Percentiles rank a stretch among this genome's conserved stretches.
These are phyloP conservation scores for Hirtodrosophila duncani DNA, from an alignment of 2,888 invertebrate genomes.

Conservation along the genomic window DNA sequence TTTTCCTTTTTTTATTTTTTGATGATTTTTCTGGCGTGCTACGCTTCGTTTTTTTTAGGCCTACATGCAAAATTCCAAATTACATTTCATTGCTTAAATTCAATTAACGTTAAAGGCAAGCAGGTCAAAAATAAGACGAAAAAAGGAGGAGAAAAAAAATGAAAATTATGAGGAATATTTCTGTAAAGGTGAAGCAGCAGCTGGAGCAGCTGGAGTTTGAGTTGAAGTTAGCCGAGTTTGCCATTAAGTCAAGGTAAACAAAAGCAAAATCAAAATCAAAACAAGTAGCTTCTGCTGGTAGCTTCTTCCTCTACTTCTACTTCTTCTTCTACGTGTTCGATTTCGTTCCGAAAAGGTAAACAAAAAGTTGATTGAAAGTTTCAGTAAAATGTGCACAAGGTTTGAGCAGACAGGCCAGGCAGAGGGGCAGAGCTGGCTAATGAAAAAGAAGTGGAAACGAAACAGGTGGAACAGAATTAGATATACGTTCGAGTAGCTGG, in stretches of 20 bases:
- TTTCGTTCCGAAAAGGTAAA: conserved; percentile 51
- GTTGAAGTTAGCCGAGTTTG: conserved; percentile 14
- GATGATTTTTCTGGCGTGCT: conserved; percentile 47
- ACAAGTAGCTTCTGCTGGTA: conserved; percentile 21
- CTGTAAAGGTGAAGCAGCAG: conserved; percentile 28
- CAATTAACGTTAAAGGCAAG: conserved; percentile 51
- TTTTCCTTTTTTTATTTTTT: conserved; percentile 21
- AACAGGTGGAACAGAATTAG: conserved; percentile 3
- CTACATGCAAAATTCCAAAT: conserved; percentile 66
- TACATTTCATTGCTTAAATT: conserved; percentile 67
- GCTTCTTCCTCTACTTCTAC: no score
- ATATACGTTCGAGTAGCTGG: conserved; percentile 2
- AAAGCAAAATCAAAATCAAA: conserved; percentile 10
- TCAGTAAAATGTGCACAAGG: conserved; percentile 44
- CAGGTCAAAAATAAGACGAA: conserved; percentile 24
- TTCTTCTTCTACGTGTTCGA: no score
- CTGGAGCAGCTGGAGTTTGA: conserved; percentile 6
- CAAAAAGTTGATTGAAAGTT: conserved; percentile 68
- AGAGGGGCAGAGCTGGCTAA: conserved; percentile 31
- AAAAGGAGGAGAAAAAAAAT: conserved; percentile 14
- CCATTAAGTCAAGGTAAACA: conserved; percentile 39
- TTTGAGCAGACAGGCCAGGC: no score
- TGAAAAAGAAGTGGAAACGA: conserved; percentile 12
- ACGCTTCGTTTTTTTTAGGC: conserved; percentile 44
- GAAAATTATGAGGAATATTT: conserved; percentile 19